Percentiles rank a stretch among this genome's conserved stretches.
Evolutionary conservation across 1,140 invertebrate species (phyloP).

Genomic region (Centruroides sculpturatus): DNA sequence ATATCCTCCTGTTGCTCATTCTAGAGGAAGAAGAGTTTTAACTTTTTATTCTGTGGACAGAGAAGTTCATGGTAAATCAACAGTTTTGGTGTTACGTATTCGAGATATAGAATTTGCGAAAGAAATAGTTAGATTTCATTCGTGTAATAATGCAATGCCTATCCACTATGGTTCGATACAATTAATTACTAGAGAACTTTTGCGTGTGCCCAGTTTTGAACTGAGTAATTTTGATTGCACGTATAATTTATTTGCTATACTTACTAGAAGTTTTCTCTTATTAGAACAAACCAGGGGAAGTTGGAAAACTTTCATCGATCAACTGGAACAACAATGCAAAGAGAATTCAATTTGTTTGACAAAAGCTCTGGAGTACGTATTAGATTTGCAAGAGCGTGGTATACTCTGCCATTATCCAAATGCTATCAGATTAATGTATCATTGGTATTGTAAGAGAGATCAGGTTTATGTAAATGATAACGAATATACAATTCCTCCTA

Average conservation of each 20-base stretch:
- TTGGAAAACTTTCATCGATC: neutral
- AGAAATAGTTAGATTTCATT: conserved; percentile 7
- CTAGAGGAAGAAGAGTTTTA: neutral
- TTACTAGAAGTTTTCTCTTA: conserved; percentile 4
- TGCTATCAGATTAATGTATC: neutral
- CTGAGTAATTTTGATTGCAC: neutral
- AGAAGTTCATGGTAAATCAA: conserved; percentile 3
- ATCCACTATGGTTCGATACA: neutral
- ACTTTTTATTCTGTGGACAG: neutral
- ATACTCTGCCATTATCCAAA: conserved; percentile 2
- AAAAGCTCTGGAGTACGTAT: conserved; percentile 1
- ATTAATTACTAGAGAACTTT: neutral
- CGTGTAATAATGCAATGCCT: neutral
- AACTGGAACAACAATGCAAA: neutral
- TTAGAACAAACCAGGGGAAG: neutral
- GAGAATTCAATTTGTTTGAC: neutral
- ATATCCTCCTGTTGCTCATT: conserved; percentile 4
- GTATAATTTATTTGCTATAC: conserved; percentile 4
- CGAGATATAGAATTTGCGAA: neutral
- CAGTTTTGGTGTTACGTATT: conserved; percentile 1
- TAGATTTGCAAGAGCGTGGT: conserved; percentile 1
- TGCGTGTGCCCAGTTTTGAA: neutral
- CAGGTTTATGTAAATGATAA: conserved; percentile 3
- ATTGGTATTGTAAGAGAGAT: neutral
- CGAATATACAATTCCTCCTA: conserved; percentile 16